Evolutionary conservation across 30 jellyfish, hydroid and myxozoan species (phyloP).

Genomic region (Phacellophora camtschatica): DNA sequence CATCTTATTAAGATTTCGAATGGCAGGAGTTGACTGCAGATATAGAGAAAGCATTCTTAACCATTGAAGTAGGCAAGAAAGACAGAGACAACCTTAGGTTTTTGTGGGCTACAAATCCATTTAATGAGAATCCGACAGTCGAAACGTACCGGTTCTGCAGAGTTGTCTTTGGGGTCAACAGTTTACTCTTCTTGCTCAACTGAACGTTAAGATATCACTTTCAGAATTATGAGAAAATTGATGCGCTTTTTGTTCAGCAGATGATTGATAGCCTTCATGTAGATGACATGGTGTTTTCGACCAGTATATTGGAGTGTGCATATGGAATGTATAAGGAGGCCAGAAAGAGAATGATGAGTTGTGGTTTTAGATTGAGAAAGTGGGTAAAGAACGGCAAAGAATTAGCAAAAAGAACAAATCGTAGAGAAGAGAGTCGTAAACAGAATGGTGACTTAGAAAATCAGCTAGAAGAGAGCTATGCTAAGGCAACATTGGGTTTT

Average conservation of each 20-base stretch:
- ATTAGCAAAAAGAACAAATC: background rate
- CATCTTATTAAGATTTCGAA: constrained; percentile 28
- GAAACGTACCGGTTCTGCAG: constrained; percentile 23
- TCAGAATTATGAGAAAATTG: background rate
- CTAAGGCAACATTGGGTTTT: background rate
- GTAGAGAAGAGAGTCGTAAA: background rate
- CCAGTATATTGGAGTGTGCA: background rate
- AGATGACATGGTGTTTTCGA: constrained; percentile 17
- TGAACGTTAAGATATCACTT: background rate
- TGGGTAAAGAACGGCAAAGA: constrained; percentile 6
- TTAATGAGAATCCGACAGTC: background rate
- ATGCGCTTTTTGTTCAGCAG: background rate
- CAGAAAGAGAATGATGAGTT: background rate
- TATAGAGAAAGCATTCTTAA: background rate
- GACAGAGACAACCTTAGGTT: background rate
- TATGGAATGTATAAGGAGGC: constrained; percentile 14
- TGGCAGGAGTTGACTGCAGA: background rate
- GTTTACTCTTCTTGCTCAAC: background rate
- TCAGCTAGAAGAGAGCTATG: background rate
- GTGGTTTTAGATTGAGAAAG: background rate
- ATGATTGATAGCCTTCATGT: constrained; percentile 20
- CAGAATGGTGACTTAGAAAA: background rate
- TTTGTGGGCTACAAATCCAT: constrained; percentile 21
- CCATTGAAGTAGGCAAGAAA: background rate
- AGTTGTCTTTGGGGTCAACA: constrained; percentile 6